These are phyloP conservation scores for Pelodytes ibericus DNA, from an alignment of 2,797 vertebrate genomes.

Conservation along the genomic window DNA sequence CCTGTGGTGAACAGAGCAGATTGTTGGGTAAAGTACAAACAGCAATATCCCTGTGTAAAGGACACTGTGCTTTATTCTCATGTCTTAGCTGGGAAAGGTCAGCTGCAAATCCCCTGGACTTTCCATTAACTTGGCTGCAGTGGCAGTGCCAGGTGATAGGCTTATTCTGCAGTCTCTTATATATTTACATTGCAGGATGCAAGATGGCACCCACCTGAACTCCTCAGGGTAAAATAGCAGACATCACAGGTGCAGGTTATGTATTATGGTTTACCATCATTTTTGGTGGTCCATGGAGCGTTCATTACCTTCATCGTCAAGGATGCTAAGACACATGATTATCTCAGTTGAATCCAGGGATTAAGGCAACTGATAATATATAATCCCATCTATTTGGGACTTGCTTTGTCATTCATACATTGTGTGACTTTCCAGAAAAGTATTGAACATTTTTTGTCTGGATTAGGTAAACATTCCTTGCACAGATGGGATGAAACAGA, in stretches of 20 bases:
- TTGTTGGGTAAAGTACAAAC: conserved; percentile 34
- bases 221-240: not conserved
- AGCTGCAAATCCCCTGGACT: conserved; percentile 30
- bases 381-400: too few species aligned
- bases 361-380: too few species aligned
- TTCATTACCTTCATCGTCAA: too few species aligned
- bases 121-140: conserved; percentile 4
- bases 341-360: not conserved
- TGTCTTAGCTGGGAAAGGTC: conserved; percentile 45
- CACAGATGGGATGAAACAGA: too few species aligned
- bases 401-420: too few species aligned
- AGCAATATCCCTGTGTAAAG: conserved; percentile 49
- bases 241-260: not conserved
- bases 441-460: too few species aligned
- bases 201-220: not conserved
- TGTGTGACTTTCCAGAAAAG: too few species aligned
- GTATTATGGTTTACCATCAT: not conserved
- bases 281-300: not conserved
- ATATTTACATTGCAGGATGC: not conserved
- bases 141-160: conserved; percentile 11
- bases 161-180: not conserved
- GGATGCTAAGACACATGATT: not conserved
- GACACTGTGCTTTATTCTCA: conserved; percentile 31
- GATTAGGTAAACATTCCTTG: too few species aligned
- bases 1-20: conserved; percentile 9